Percentiles rank a stretch among this genome's conserved stretches.
These are phyloP conservation scores for Mobula hypostoma DNA, from an alignment of 2,113 vertebrate species.

Conservation along the genomic window DNA sequence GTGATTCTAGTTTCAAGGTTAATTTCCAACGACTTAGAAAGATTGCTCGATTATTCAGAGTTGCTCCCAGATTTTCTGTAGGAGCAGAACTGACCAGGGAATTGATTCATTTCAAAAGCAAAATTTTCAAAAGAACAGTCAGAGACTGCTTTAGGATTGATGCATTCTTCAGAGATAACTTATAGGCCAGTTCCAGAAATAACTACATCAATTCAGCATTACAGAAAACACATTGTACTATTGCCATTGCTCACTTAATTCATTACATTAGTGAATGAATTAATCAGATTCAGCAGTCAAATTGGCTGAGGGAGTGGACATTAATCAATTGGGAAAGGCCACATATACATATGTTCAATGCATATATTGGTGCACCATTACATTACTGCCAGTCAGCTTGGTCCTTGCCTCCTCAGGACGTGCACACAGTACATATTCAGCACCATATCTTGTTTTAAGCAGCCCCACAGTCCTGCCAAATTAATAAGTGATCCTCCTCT, in stretches of 20 bases:
- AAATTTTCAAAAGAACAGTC: not conserved
- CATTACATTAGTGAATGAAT: not conserved
- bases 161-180: not conserved
- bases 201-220: not conserved
- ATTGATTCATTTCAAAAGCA: not conserved
- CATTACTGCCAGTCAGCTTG: no score
- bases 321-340: not conserved
- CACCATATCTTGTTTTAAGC: not conserved
- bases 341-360: not conserved
- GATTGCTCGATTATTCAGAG: not conserved
- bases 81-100: not conserved
- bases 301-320: not conserved
- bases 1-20: not conserved
- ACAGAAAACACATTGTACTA: not conserved
- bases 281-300: slow-evolving; percentile 11
- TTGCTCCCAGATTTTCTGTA: not conserved
- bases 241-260: not conserved
- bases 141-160: not conserved
- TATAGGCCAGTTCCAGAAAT: not conserved
- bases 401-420: not conserved
- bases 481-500: not conserved
- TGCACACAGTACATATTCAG: not conserved
- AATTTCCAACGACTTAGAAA: not conserved
- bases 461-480: not conserved
- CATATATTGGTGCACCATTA: not conserved